Percentiles rank a stretch among this genome's conserved stretches.
Conservation (phyloP, 2,113 vertebrate genomes). For the Triplophysa siluroides region DNA sequence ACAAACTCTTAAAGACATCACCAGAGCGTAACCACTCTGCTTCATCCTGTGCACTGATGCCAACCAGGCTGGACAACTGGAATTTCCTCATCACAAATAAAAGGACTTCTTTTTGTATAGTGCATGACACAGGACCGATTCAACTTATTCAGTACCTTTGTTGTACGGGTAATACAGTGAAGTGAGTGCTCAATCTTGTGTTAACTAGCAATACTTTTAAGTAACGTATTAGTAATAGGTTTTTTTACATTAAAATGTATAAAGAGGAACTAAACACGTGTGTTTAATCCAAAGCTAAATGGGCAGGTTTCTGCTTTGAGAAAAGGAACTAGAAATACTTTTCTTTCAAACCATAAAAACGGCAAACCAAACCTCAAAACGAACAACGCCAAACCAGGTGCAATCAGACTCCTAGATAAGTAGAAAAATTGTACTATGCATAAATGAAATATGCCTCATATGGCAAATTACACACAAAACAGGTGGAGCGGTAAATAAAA, state of each 20-base stretch:
- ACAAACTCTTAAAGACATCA: not conserved
- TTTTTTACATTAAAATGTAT: conserved; percentile 31
- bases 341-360: not conserved
- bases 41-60: conserved; percentile 14
- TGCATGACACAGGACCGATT: no score
- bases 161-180: no score
- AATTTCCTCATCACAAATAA: conserved; percentile 3
- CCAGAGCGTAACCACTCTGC: conserved; percentile 16
- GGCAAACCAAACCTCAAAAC: not conserved
- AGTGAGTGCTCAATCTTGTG: no score
- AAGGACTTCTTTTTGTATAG: not conserved
- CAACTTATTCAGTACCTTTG: no score
- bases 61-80: conserved; percentile 1
- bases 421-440: not conserved
- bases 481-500: not conserved
- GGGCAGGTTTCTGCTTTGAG: conserved; percentile 19
- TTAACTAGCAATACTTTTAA: no score
- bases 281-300: not conserved
- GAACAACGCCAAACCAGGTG: not conserved
- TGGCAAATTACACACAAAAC: not conserved
- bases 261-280: conserved; percentile 1
- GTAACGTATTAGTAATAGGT: no score
- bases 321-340: conserved; percentile 33
- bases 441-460: not conserved
- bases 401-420: not conserved